These are phyloP conservation scores for Caenorhabditis briggsae DNA, from an alignment of 1,140 invertebrate genomes.

Conservation along the genomic window DNA sequence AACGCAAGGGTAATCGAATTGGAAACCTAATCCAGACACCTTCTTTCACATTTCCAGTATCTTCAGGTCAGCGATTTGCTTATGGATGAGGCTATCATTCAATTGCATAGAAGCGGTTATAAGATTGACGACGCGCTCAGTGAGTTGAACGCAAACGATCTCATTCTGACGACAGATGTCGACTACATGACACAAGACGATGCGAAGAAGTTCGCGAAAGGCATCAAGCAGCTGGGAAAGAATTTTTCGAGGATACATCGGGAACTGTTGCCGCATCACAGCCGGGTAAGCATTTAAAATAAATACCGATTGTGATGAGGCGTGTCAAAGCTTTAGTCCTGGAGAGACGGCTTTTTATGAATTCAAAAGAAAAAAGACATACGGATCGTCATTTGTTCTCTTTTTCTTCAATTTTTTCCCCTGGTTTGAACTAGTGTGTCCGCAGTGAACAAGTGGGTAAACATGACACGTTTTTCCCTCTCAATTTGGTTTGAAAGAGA, in stretches of 20 bases:
- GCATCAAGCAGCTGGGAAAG: slow-evolving; percentile 96
- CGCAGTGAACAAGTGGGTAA: slow-evolving; percentile 24
- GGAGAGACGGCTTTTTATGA: not conserved
- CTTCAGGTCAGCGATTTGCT: slow-evolving; percentile 63
- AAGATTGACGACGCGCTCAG: slow-evolving; percentile 72
- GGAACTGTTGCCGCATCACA: slow-evolving; percentile 94
- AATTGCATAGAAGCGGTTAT: slow-evolving; percentile 74
- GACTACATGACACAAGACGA: slow-evolving; percentile 74
- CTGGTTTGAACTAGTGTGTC: slow-evolving; percentile 6
- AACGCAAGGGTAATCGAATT: slow-evolving; percentile 49
- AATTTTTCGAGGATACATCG: slow-evolving; percentile 98
- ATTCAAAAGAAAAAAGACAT: slow-evolving; percentile 12
- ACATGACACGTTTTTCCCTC: slow-evolving; percentile 38
- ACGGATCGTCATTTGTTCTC: not conserved
- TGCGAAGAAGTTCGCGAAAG: slow-evolving; percentile 95
- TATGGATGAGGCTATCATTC: slow-evolving; percentile 61
- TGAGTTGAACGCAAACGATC: slow-evolving; percentile 66
- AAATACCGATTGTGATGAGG: not conserved
- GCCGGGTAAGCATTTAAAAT: slow-evolving; percentile 83
- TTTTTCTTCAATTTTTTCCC: not conserved
- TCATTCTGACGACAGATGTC: slow-evolving; percentile 64
- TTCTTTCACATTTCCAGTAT: slow-evolving; percentile 63
- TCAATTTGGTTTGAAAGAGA: slow-evolving; percentile 19
- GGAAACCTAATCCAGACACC: slow-evolving; percentile 62
- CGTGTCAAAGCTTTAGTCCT: too few relatives aligned